Evolutionary conservation across 2,113 vertebrate species (phyloP).

Genomic region (Varanus salvator): DNA sequence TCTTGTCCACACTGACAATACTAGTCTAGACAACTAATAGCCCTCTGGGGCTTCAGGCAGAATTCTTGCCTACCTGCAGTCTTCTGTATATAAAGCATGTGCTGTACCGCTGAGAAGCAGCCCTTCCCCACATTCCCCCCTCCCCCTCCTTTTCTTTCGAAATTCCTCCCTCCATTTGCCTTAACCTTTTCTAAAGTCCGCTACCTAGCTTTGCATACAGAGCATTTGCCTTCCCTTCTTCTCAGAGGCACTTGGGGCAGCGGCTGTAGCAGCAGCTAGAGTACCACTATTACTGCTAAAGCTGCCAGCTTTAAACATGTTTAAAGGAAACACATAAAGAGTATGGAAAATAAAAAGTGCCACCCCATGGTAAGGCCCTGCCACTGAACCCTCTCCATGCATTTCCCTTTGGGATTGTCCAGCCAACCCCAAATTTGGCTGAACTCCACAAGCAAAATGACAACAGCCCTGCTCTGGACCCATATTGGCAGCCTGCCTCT

Average conservation of each 20-base stretch:
- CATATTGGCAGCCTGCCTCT: neutral
- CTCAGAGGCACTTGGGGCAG: no score
- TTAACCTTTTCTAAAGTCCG: neutral
- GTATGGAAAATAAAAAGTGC: no score
- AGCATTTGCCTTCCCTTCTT: neutral
- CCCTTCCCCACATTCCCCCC: neutral
- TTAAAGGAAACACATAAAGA: neutral
- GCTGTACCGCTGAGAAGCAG: no score
- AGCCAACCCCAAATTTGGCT: neutral
- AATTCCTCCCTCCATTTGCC: neutral
- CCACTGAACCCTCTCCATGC: neutral
- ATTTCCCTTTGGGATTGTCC: neutral
- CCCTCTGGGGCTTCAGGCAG: no score
- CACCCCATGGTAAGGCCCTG: neutral
- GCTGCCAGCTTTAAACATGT: neutral
- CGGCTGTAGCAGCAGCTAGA: neutral
- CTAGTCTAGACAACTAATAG: no score
- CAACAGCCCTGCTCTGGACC: neutral
- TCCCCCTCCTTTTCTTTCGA: neutral
- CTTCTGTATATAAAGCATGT: no score
- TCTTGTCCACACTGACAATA: no score
- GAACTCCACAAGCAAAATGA: neutral
- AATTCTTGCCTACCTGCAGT: no score
- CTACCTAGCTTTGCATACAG: no score
- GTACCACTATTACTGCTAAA: neutral